phyloP scores from a whole-genome alignment of 2,797 vertebrate genomes.

The Coregonus suidteri region DNA sequence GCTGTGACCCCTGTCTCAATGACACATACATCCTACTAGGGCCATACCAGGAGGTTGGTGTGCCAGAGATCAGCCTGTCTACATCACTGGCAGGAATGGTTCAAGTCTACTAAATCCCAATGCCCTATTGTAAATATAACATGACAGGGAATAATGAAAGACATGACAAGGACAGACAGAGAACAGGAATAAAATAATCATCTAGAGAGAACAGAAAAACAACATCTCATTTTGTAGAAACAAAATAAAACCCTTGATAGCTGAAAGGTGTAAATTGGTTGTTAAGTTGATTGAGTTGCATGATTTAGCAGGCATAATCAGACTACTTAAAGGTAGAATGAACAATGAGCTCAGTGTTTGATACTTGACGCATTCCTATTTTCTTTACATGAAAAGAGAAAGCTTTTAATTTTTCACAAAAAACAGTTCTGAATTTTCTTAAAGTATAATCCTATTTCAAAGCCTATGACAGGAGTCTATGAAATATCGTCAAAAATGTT shows the following conservation, averaged over 20 bases:
- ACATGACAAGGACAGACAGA: neutral
- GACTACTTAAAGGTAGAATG: slow-evolving; percentile 19
- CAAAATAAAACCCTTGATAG: neutral
- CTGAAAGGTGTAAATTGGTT: slow-evolving; percentile 9
- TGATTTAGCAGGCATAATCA: slow-evolving; percentile 26
- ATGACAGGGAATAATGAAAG: too few relatives aligned
- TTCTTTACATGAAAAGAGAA: slow-evolving; percentile 15
- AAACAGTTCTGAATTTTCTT: neutral
- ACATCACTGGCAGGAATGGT: neutral
- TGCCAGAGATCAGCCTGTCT: slow-evolving; percentile 18
- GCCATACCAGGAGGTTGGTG: neutral
- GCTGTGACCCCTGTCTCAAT: slow-evolving; percentile 31
- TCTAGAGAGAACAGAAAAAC: neutral
- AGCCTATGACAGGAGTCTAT: too few relatives aligned
- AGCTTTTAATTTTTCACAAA: neutral
- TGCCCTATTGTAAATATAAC: neutral
- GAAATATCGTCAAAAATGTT: too few relatives aligned
- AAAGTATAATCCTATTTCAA: too few relatives aligned
- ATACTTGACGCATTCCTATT: slow-evolving; percentile 3
- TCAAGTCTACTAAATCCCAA: slow-evolving; percentile 1
- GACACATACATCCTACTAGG: neutral
- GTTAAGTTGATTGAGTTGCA: slow-evolving; percentile 16
- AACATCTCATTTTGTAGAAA: too few relatives aligned
- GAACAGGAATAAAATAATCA: slow-evolving; percentile 5
- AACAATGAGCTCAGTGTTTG: slow-evolving; percentile 36